Evolutionary conservation across 2,797 vertebrate species (phyloP).

Genomic region (Acipenser transmontanus): DNA sequence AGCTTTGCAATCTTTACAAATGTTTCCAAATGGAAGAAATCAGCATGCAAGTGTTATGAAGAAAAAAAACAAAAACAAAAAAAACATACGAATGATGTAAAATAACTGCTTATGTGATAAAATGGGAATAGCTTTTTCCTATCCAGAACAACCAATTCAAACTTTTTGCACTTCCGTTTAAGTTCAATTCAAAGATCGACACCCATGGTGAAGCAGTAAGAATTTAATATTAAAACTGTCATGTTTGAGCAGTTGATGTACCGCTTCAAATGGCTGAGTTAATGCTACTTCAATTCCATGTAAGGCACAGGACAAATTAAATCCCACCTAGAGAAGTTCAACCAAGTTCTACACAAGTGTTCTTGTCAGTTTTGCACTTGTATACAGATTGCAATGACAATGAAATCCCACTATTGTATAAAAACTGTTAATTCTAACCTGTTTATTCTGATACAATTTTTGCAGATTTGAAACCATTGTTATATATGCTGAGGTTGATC

Average conservation of each 20-base stretch:
- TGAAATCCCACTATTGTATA: slow-evolving; percentile 81
- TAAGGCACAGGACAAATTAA: slow-evolving; percentile 98
- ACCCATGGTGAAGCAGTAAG: slow-evolving; percentile 16
- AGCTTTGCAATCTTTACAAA: slow-evolving; percentile 57
- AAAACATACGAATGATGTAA: slow-evolving; percentile 14
- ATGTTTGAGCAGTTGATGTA: slow-evolving; percentile 41
- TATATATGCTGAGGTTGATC: slow-evolving; percentile 15
- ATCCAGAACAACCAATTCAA: slow-evolving; percentile 51
- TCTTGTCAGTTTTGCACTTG: slow-evolving; percentile 65
- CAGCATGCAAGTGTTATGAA: slow-evolving; percentile 52
- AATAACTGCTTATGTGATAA: slow-evolving; percentile 14
- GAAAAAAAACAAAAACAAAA: slow-evolving; percentile 10
- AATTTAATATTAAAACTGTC: slow-evolving; percentile 47
- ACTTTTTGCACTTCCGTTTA: slow-evolving; percentile 21
- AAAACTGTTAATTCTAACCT: slow-evolving; percentile 78
- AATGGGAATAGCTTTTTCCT: slow-evolving; percentile 33
- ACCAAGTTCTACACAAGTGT: slow-evolving; percentile 44
- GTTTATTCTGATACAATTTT: slow-evolving; percentile 69
- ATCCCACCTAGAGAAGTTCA: slow-evolving; percentile 70
- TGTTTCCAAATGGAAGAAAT: slow-evolving; percentile 60
- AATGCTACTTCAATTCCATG: slow-evolving; percentile 73
- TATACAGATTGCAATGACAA: slow-evolving; percentile 71
- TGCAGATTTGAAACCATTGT: slow-evolving; percentile 35
- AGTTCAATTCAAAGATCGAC: slow-evolving; percentile 15
- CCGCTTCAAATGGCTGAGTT: slow-evolving; percentile 44